Base-by-base conservation (phyloP, 2,888 invertebrate genomes). In the Drosophila falleni region DNA sequence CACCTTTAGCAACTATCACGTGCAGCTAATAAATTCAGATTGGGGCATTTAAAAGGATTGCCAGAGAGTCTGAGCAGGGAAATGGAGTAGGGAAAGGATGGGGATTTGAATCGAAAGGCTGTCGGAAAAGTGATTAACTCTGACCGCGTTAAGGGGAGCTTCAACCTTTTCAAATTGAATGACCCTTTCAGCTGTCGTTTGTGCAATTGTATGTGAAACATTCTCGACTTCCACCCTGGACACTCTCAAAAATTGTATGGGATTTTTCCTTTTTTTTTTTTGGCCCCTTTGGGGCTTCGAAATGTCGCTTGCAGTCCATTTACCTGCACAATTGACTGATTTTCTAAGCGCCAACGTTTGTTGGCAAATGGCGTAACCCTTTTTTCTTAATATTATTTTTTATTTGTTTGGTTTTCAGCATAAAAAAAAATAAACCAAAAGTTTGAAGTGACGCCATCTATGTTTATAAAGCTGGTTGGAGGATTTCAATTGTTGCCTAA, bases 321-420 rank as follows among this genome's bases (percentile, higher is more conserved):
- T 91, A 91, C 91, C 91, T 91, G 90, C 81, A 90, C 91, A 91
- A 91, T 83, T 90, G 91, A 91, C 90, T 91, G 90, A 91, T 83
- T 91, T 81, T 71, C 89, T 89, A 91, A 91, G 84, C 89, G 81
- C 77, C 62, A n/a, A 49, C 64, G 56, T 59, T 71, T 64, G 54
- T 47, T 65, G 72, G 46, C 15, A 44, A 33, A 23, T 49, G 39
- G 54, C 15, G 31, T 23, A 73, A 50, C 62, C 67, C 41, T 66
- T 59, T 59, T 65, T n/a, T 41, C 19, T 47, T 58, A 35, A 26
- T 56, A 46, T 55, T 63, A 51, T 55, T 62, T 66, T 66, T 66
- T 53, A 60, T 67, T 62, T 62, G 61, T 33, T 63, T 63, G 39
- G 9, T 39, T 35, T 61, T 78, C 6, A n/a, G 46, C 6, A 13